Evolutionary conservation across 2,888 invertebrate species (phyloP).

Genomic region (Hirtodrosophila alboralis): DNA sequence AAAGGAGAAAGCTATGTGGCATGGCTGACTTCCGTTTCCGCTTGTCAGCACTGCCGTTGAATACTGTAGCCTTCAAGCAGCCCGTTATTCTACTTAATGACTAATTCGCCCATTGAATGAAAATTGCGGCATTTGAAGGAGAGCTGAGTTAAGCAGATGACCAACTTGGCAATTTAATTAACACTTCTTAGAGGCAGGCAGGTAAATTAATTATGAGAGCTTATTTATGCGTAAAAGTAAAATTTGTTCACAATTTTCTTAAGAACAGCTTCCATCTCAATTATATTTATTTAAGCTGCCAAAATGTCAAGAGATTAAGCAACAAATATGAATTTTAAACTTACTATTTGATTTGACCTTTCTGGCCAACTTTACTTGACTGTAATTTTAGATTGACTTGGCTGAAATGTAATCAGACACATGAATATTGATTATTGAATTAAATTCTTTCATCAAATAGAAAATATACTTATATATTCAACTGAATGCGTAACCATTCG

Average conservation of each 20-base stretch:
- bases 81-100: constrained; percentile 60
- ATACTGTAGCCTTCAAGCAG: constrained; percentile 55
- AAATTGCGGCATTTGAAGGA: constrained; percentile 23
- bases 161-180: constrained; percentile 52
- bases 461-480: constrained; percentile 28
- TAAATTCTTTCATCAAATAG: background rate
- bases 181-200: constrained; percentile 7
- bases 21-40: constrained; percentile 65
- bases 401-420: too few species aligned
- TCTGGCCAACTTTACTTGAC: too few species aligned
- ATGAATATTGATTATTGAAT: too few species aligned
- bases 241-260: background rate
- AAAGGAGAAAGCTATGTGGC: constrained; percentile 9
- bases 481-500: constrained; percentile 32
- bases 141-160: constrained; percentile 2
- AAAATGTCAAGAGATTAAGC: constrained; percentile 1
- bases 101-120: constrained; percentile 62
- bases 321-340: background rate
- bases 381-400: too few species aligned
- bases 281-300: background rate
- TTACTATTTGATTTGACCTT: too few species aligned
- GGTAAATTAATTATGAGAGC: constrained; percentile 4
- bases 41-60: constrained; percentile 43
- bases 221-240: background rate
- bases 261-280: background rate